These are phyloP conservation scores for Mactromeris polynyma DNA, from an alignment of 2,888 invertebrate species.

Conservation along the genomic window DNA sequence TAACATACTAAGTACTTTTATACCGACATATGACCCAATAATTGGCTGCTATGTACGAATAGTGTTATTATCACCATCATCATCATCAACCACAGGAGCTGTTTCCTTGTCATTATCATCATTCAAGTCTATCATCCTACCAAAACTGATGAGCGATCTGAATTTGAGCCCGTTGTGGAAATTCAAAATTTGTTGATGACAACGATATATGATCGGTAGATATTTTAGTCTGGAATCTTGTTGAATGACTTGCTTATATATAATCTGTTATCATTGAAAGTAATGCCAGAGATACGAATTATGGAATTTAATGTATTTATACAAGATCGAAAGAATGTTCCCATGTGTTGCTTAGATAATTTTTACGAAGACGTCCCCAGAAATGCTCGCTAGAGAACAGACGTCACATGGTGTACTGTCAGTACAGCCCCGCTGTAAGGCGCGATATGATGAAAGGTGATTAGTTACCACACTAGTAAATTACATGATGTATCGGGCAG, in stretches of 20 bases:
- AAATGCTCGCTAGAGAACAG: background rate
- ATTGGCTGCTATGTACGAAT: background rate
- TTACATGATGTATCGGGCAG: slow-evolving; percentile 15
- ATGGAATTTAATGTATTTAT: slow-evolving; percentile 19
- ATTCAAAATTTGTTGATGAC: background rate
- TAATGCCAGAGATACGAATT: background rate
- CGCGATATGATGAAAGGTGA: slow-evolving; percentile 9
- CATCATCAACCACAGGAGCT: background rate
- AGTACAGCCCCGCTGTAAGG: background rate
- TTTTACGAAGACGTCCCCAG: background rate
- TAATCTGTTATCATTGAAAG: background rate
- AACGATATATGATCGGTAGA: background rate
- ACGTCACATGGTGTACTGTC: slow-evolving; percentile 3
- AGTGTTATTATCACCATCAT: background rate
- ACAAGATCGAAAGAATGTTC: background rate
- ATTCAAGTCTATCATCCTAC: background rate
- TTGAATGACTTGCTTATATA: background rate
- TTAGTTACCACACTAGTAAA: background rate
- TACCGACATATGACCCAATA: background rate
- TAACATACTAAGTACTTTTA: too few species aligned
- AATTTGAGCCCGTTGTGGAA: background rate
- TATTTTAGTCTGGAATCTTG: slow-evolving; percentile 1
- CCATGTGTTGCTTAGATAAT: background rate
- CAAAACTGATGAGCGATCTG: background rate
- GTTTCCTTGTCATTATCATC: background rate